Percentiles rank a stretch among this genome's conserved stretches.
Conservation (phyloP, 2,113 vertebrate genomes). For the Canis aureus region DNA sequence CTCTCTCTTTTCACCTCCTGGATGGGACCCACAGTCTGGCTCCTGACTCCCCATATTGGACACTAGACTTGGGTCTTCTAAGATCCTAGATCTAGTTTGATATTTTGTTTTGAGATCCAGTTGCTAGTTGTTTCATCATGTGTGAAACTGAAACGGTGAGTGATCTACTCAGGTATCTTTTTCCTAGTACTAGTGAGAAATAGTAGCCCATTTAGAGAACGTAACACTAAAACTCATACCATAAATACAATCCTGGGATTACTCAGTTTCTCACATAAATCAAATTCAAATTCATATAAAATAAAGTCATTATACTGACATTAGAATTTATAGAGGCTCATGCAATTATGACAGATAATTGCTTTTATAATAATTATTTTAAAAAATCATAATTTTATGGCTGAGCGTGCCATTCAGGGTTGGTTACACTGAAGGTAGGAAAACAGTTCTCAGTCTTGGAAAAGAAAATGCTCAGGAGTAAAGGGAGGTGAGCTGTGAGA, state of each 20-base stretch:
- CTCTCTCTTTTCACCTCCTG: not conserved
- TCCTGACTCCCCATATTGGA: not conserved
- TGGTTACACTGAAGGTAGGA: not conserved
- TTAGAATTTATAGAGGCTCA: not conserved
- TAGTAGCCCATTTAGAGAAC: not conserved
- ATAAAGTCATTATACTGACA: constrained; percentile 14
- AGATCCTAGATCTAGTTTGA: not conserved
- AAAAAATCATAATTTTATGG: constrained; percentile 4
- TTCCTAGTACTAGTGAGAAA: not conserved
- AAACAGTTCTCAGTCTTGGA: not conserved
- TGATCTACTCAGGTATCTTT: not conserved
- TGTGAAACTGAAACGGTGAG: constrained; percentile 5
- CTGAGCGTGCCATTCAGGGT: not conserved
- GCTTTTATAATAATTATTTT: not conserved
- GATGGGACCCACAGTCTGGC: not conserved
- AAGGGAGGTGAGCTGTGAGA: not conserved
- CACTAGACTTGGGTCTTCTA: not conserved
- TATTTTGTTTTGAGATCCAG: not conserved
- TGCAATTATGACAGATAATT: not conserved
- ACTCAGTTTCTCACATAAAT: not conserved
- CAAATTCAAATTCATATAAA: not conserved
- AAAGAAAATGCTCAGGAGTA: constrained; percentile 8
- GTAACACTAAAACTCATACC: not conserved
- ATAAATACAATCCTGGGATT: not conserved
- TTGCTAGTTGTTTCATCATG: not conserved